phyloP scores from a whole-genome alignment of 2,113 vertebrate species.

The Limnothrissa miodon region DNA sequence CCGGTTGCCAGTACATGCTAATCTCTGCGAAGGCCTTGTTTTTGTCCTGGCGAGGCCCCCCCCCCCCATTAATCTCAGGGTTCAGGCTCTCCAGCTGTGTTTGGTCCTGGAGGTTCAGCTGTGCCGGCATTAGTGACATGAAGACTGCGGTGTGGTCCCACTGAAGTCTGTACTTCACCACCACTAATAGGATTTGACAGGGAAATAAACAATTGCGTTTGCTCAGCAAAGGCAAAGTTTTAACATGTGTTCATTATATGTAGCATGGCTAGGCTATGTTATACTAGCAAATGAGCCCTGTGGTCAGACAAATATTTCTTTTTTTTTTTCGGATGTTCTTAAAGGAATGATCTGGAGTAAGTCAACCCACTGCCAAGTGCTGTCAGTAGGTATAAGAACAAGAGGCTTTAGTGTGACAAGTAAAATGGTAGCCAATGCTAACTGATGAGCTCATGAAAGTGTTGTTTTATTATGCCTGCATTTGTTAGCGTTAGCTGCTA shows the following conservation, averaged over 20 bases:
- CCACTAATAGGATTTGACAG: conserved; percentile 1
- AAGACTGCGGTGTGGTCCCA: neutral
- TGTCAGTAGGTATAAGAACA: too few relatives aligned
- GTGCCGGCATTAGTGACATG: neutral
- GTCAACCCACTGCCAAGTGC: too few relatives aligned
- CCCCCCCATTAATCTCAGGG: neutral
- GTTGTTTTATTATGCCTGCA: neutral
- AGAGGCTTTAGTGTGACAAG: too few relatives aligned
- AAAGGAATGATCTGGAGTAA: too few relatives aligned
- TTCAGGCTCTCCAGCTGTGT: neutral
- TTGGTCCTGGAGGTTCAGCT: neutral
- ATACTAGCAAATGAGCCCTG: neutral
- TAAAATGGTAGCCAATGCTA: too few relatives aligned
- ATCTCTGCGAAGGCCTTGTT: neutral
- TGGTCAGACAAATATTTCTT: neutral
- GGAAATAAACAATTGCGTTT: neutral
- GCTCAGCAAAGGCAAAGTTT: neutral
- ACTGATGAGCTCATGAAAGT: neutral
- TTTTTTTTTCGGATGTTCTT: neutral
- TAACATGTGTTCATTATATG: neutral
- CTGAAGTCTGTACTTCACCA: neutral
- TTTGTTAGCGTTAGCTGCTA: too few relatives aligned
- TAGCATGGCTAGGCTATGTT: neutral
- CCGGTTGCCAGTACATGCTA: neutral
- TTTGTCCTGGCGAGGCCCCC: neutral